Evolutionary conservation across 2,888 invertebrate genomes (phyloP), one percentile per base, ranked within the genome.

Genomic region (Watsonalla binaria): DNA sequence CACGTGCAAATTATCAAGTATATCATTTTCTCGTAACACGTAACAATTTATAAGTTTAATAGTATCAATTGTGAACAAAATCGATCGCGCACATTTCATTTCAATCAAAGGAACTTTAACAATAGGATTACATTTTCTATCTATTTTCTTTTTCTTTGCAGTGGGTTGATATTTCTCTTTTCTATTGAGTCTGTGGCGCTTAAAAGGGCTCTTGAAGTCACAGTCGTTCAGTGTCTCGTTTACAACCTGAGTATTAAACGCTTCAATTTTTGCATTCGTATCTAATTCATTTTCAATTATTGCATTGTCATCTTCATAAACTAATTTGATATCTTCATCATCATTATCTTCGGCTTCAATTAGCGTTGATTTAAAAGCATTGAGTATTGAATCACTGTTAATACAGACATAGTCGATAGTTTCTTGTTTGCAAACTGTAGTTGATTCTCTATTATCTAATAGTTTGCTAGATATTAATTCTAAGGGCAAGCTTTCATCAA

Each of bases 401-500:
- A 83, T 64, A 58, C 65, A 73, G 34, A 66, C 57, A 56, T 68
- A 72, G 62, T 75, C 68, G 14, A 55, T 56, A 5, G 52, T 66
- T 58, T 73, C 70, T 60, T 63, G 63, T 13, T 64, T 62, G 24
- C 37, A 24, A n/a, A 57, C 15, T 48, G 49, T 57, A 51, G 70
- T 56, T 34, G 48, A 7, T 8, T 61, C 61, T 55, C 78, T 84
- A 62, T 78, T 86, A 51, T 92, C 87, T 14, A 92, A 70, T 37
- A 91, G 72, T 58, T 90, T 86, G 63, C 85, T 89, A 11, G 92
- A 75, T 68, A 92, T 86, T 47, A 86, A 80, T 62, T 93, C 92
- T 47, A 92, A 62, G 37, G 90, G 85, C 45, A 93, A 78, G 66
- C 92, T 93, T 50, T 93, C 93, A 61, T 91, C 92, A 70, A 93